These are phyloP conservation scores for Cyphomyrus discorhynchus DNA, from an alignment of 2,113 vertebrate species.

Conservation along the genomic window DNA sequence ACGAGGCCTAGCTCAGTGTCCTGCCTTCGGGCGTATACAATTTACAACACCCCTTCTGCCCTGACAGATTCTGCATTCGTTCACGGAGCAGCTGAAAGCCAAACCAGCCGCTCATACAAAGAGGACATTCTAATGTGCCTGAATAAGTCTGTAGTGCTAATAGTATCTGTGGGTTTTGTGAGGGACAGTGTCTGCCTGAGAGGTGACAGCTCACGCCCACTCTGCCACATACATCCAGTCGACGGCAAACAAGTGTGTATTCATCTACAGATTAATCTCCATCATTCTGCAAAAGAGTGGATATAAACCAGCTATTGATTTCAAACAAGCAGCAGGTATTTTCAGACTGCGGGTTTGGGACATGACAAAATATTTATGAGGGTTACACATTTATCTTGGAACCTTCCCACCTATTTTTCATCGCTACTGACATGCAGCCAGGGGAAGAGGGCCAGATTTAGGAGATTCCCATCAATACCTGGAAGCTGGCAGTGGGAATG, in stretches of 20 bases:
- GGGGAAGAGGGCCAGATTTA: background rate
- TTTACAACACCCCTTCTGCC: no score
- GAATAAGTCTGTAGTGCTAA: background rate
- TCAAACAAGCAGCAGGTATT: slow-evolving; percentile 20
- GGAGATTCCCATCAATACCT: background rate
- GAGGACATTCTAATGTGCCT: background rate
- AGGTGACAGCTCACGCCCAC: slow-evolving; percentile 28
- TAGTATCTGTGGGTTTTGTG: background rate
- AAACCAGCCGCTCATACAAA: background rate
- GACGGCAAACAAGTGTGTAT: background rate
- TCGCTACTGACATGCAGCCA: slow-evolving; percentile 14
- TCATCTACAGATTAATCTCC: background rate
- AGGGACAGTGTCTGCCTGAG: slow-evolving; percentile 17
- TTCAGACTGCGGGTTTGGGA: slow-evolving; percentile 20
- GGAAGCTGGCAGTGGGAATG: background rate
- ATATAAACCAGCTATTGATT: slow-evolving; percentile 7
- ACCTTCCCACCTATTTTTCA: background rate
- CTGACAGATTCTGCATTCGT: background rate
- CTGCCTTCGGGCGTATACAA: background rate
- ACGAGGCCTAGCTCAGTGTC: background rate
- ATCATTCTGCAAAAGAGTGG: slow-evolving; percentile 12
- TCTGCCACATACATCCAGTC: background rate
- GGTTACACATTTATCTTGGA: slow-evolving; percentile 12
- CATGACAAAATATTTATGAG: slow-evolving; percentile 19
- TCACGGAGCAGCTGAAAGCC: background rate